Base-by-base conservation (phyloP, 2,888 invertebrate genomes). In the Coelopa pilipes region DNA sequence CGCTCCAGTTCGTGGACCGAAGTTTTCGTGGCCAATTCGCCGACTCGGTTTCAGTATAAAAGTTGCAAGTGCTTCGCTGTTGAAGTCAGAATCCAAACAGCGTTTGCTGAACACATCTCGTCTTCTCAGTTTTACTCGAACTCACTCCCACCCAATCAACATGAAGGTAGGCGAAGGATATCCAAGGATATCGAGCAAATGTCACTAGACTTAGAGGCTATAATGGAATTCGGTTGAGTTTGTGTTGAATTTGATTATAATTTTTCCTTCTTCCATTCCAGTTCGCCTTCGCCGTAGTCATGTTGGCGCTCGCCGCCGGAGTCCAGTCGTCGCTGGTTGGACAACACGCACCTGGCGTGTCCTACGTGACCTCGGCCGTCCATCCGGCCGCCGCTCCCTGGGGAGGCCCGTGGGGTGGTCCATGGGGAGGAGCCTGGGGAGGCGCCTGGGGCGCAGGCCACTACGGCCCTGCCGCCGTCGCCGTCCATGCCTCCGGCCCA, bases 81-180 rank as follows among this genome's bases (percentile, higher is more conserved):
- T 79, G 80, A 83, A 84, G 82, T 86, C 85, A 86, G 86, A 86
- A 86, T 84, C 82, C 82, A 84, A 81, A 79, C 70, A 77, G 77
- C 81, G 82, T 83, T 84, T 84, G 82, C 80, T 81, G 86, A 85
- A 82, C 85, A 86, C 81, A 83, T 79, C 70, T 74, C 73, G 63
- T 76, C 72, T 62, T 72, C 62, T 50, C 57, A 67, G 34, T 69
- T 50, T 55, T 66, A 46, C 65, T 71, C 19, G 53, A 71, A 53
- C 65, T 60, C 24, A 59, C 55, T 46, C 45, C 65, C 46, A 24
- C 46, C 75, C 50, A 78, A 74, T 80, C 84, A 87, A 85, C 86
- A 86, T 86, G 86, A 86, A 86, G 86, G 86, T 86, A 84, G 80
- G 21, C 73, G 24, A 24, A n/a, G n/a, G 50, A 72, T 50, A 49